Conservation (phyloP, 1,140 invertebrate species). For the Camponotus vicinus region DNA sequence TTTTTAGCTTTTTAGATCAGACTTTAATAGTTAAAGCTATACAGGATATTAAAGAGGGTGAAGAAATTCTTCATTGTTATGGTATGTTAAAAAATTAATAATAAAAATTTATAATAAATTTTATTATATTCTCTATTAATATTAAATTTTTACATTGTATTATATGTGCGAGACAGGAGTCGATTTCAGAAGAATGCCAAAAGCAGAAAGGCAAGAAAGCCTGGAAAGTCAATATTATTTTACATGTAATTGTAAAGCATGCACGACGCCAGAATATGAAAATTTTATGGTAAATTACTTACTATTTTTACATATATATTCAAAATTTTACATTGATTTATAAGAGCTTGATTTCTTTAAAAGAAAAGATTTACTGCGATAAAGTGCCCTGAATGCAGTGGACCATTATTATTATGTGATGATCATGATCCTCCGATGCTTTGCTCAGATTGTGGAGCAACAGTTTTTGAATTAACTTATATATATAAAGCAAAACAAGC, state of each 20-base stretch:
- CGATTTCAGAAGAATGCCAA: conserved; percentile 88
- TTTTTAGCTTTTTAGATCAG: conserved; percentile 84
- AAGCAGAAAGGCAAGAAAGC: conserved; percentile 87
- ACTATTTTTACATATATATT: not conserved
- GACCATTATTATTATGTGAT: conserved; percentile 75
- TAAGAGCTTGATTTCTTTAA: conserved; percentile 18
- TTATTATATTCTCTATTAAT: conserved; percentile 21
- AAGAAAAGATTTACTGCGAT: conserved; percentile 83
- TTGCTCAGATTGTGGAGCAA: conserved; percentile 79
- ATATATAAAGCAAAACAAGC: conserved; percentile 81
- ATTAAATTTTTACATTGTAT: not conserved
- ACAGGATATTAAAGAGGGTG: conserved; percentile 86
- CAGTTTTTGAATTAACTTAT: conserved; percentile 71
- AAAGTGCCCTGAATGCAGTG: conserved; percentile 81
- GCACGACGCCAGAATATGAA: conserved; percentile 84
- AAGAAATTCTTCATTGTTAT: conserved; percentile 92
- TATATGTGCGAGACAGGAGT: conserved; percentile 85
- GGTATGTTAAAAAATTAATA: conserved; percentile 81
- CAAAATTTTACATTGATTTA: not conserved
- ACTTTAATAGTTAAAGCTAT: conserved; percentile 87
- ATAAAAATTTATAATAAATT: conserved; percentile 46
- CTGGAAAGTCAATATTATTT: conserved; percentile 91
- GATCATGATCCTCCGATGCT: conserved; percentile 54
- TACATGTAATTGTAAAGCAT: conserved; percentile 89
- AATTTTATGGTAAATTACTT: conserved; percentile 86